A percentile compares a stretch with the other conserved stretches of the same genome.
Evolutionary conservation across 2,888 invertebrate species (phyloP).

Genomic region (Eurois occulta): DNA sequence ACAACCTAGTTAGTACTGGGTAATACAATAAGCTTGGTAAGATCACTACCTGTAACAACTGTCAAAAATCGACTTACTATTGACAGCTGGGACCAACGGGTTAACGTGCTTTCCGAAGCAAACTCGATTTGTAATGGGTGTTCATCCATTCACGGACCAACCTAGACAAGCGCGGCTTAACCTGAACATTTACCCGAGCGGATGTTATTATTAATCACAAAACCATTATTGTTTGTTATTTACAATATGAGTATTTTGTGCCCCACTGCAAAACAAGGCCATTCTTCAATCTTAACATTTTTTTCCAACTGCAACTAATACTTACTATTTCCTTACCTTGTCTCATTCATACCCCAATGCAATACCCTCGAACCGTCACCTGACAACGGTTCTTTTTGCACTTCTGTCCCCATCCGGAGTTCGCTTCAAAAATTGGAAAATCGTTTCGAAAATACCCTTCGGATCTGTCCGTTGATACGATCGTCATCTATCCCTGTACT

Average conservation of each 20-base stretch:
- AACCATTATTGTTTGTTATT: not conserved
- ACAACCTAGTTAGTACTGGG: too few relatives aligned
- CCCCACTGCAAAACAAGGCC: not conserved
- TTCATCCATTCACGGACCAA: too few relatives aligned
- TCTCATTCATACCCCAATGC: conserved; percentile 31
- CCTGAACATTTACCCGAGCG: too few relatives aligned
- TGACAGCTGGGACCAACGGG: too few relatives aligned
- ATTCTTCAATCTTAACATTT: not conserved
- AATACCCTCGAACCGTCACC: conserved; percentile 39
- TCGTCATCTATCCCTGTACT: not conserved
- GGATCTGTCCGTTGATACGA: conserved; percentile 25
- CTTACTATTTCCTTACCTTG: not conserved
- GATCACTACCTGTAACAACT: too few relatives aligned
- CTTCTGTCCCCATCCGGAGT: conserved; percentile 15
- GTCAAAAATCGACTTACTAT: too few relatives aligned
- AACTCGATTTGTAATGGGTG: too few relatives aligned
- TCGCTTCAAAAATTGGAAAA: conserved; percentile 54
- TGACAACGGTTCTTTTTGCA: conserved; percentile 57
- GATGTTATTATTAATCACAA: not conserved
- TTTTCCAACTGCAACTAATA: not conserved
- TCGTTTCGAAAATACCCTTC: conserved; percentile 31
- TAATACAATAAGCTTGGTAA: too few relatives aligned
- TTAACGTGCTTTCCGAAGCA: too few relatives aligned
- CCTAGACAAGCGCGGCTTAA: too few relatives aligned
- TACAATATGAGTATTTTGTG: not conserved